Percentiles rank a stretch among this genome's conserved stretches.
phyloP scores from a whole-genome alignment of 1,140 invertebrate species.

The Adelges cooleyi region DNA sequence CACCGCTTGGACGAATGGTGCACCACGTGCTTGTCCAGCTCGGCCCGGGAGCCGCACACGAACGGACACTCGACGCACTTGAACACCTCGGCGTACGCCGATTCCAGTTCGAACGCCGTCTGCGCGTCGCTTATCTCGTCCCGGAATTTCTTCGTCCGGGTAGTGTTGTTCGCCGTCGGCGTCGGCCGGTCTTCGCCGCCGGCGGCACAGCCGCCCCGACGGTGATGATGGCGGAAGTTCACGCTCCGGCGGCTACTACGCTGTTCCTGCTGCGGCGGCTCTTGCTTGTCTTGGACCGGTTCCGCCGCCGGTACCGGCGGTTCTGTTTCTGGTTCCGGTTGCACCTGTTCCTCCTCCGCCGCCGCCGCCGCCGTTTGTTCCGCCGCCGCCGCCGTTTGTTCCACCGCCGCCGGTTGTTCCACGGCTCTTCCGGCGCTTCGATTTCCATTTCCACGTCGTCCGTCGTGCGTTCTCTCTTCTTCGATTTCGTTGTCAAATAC shows the following conservation, averaged over 20 bases:
- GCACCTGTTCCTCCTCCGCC: no score
- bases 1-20: neutral
- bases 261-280: no score
- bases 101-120: neutral
- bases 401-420: no score
- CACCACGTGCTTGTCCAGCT: neutral
- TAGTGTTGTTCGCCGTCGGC: no score
- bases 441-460: neutral
- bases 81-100: neutral
- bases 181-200: no score
- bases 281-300: no score
- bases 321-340: no score
- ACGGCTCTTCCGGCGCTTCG: neutral
- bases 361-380: no score
- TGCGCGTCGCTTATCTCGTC: conserved; percentile 12
- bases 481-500: no score
- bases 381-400: no score
- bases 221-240: neutral
- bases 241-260: neutral
- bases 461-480: neutral
- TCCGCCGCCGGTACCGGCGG: no score
- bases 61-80: neutral
- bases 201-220: neutral
- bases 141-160: neutral
- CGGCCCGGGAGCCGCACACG: neutral